Percentiles rank a stretch among this genome's conserved stretches.
Evolutionary conservation across 2,113 vertebrate species (phyloP).

Genomic region (Bos javanicus): DNA sequence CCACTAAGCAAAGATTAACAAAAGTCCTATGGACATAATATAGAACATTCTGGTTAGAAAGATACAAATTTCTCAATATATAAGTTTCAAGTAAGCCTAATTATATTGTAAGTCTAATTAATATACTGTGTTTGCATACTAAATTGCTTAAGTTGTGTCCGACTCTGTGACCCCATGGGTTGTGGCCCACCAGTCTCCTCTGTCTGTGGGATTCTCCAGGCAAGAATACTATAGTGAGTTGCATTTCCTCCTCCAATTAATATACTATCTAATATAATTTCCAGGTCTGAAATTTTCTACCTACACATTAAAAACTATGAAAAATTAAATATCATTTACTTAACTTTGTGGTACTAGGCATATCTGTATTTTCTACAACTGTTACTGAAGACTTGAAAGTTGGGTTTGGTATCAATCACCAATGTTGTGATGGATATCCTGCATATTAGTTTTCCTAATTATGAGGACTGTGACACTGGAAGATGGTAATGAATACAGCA

Average conservation of each 20-base stretch:
- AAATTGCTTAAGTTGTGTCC: background rate
- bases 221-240: background rate
- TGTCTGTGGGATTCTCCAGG: background rate
- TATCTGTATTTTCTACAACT: background rate
- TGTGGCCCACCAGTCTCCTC: background rate
- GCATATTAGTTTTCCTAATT: constrained; percentile 30
- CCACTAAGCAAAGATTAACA: background rate
- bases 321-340: background rate
- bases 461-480: background rate
- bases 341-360: background rate
- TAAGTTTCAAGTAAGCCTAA: background rate
- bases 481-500: constrained; percentile 38
- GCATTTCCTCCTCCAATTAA: background rate
- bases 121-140: background rate
- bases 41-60: background rate
- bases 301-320: background rate
- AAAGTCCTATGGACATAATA: background rate
- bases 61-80: background rate
- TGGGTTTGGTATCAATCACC: background rate
- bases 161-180: background rate
- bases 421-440: background rate
- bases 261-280: background rate
- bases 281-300: background rate
- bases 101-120: background rate
- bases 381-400: background rate